phyloP scores from a whole-genome alignment of 2,113 vertebrate genomes.

The Actinemys pallida region DNA sequence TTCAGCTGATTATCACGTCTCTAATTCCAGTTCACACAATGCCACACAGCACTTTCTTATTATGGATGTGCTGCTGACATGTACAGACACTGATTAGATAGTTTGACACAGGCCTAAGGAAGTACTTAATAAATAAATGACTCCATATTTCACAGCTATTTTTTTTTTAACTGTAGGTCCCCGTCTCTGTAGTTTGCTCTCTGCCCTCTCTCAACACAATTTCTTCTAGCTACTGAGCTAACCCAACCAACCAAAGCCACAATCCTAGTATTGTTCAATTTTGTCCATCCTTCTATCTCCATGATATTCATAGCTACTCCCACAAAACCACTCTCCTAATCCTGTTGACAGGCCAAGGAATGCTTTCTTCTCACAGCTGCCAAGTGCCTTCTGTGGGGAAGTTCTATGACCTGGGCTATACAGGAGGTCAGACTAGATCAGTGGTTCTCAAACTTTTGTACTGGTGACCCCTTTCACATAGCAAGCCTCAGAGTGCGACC shows the following conservation, averaged over 20 bases:
- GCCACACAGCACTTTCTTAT: conserved; percentile 72
- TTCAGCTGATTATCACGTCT: conserved; percentile 73
- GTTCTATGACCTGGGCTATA: not conserved
- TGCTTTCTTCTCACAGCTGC: not conserved
- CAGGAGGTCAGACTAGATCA: no score
- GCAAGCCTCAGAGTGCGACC: no score
- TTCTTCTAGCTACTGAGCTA: not conserved
- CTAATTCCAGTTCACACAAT: conserved; percentile 59
- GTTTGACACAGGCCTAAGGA: conserved; percentile 33
- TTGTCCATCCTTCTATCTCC: conserved; percentile 18
- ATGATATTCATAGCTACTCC: not conserved
- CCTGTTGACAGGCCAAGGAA: not conserved
- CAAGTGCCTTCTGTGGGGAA: not conserved
- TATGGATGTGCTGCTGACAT: conserved; percentile 75
- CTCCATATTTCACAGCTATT: not conserved
- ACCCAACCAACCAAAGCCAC: conserved; percentile 12
- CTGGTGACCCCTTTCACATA: no score
- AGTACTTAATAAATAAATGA: conserved; percentile 37
- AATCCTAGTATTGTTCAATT: not conserved
- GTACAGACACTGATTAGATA: conserved; percentile 73
- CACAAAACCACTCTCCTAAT: not conserved
- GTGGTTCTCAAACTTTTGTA: no score
- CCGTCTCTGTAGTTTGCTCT: not conserved
- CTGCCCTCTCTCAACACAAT: not conserved
- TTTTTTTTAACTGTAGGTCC: not conserved